These are phyloP conservation scores for Gephyroberyx darwinii DNA, from an alignment of 2,797 vertebrate species.

Conservation along the genomic window DNA sequence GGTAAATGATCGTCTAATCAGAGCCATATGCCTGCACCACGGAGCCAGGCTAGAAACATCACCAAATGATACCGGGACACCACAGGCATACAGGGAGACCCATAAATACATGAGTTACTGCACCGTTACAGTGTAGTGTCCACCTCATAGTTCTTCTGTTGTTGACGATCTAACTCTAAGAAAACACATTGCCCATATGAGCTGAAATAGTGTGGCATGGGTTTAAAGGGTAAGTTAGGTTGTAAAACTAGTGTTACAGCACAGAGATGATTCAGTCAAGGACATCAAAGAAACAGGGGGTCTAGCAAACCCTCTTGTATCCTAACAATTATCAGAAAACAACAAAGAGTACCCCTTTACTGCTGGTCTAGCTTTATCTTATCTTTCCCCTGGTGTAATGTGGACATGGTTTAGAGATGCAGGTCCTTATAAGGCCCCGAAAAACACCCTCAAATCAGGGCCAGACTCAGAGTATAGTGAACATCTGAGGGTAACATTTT, in stretches of 20 bases:
- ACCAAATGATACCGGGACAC: constrained; percentile 65
- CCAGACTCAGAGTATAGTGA: constrained; percentile 31
- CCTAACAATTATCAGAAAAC: constrained; percentile 10
- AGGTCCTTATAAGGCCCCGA: constrained; percentile 27
- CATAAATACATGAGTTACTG: constrained; percentile 57
- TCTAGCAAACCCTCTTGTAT: constrained; percentile 5
- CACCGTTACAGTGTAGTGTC: constrained; percentile 22
- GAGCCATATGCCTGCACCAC: constrained; percentile 80
- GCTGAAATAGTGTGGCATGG: neutral
- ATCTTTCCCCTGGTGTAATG: constrained; percentile 35
- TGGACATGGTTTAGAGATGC: constrained; percentile 18
- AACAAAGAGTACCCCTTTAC: constrained; percentile 25
- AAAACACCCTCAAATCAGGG: constrained; percentile 35
- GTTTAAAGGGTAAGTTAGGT: neutral
- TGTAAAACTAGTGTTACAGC: constrained; percentile 3
- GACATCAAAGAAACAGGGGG: neutral
- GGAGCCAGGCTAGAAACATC: constrained; percentile 68
- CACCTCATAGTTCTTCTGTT: constrained; percentile 20
- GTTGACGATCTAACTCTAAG: neutral
- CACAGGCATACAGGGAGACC: constrained; percentile 53
- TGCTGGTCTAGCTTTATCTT: constrained; percentile 44
- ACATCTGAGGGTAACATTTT: constrained; percentile 41
- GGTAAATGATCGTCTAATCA: constrained; percentile 80
- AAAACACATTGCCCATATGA: neutral
- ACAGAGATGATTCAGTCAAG: constrained; percentile 25